Percentiles rank a stretch among this genome's conserved stretches.
phyloP scores from a whole-genome alignment of 30 jellyfish, hydroid and myxozoan genomes.

The Turritopsis dohrnii region DNA sequence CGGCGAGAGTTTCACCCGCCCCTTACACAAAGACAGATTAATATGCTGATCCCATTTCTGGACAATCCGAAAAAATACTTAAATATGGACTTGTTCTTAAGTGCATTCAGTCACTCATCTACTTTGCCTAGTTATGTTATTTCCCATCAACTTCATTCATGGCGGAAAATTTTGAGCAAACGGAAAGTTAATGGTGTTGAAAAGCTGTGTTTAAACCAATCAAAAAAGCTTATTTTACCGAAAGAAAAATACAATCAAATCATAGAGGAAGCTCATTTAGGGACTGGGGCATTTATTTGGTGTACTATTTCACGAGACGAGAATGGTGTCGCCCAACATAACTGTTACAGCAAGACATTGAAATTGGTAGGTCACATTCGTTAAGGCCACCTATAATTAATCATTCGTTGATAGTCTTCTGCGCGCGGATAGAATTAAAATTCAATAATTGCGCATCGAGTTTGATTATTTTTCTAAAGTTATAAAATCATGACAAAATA shows the following conservation, averaged over 20 bases:
- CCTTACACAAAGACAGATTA: not conserved
- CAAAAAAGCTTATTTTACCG: conserved; percentile 9
- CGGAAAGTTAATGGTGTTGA: not conserved
- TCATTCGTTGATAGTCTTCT: too few species aligned
- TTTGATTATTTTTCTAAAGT: too few species aligned
- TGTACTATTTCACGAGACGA: not conserved
- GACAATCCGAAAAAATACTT: not conserved
- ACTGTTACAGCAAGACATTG: not conserved
- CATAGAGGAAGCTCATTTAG: not conserved
- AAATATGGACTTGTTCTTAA: not conserved
- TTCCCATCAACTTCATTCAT: not conserved
- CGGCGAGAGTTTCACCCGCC: not conserved
- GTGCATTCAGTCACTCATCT: not conserved
- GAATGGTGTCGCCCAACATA: not conserved
- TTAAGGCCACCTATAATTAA: too few species aligned
- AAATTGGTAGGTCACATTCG: not conserved
- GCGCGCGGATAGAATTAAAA: too few species aligned
- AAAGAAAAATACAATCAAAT: not conserved
- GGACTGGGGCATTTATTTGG: conserved; percentile 6
- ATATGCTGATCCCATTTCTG: not conserved
- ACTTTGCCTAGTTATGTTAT: not conserved
- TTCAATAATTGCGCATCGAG: too few species aligned
- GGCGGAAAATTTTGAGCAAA: not conserved
- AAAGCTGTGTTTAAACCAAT: not conserved
- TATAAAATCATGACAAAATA: too few species aligned